Percentiles rank a stretch among this genome's conserved stretches.
These are phyloP conservation scores for Malurus cyaneus DNA, from an alignment of 2,113 vertebrate genomes.

Conservation along the genomic window DNA sequence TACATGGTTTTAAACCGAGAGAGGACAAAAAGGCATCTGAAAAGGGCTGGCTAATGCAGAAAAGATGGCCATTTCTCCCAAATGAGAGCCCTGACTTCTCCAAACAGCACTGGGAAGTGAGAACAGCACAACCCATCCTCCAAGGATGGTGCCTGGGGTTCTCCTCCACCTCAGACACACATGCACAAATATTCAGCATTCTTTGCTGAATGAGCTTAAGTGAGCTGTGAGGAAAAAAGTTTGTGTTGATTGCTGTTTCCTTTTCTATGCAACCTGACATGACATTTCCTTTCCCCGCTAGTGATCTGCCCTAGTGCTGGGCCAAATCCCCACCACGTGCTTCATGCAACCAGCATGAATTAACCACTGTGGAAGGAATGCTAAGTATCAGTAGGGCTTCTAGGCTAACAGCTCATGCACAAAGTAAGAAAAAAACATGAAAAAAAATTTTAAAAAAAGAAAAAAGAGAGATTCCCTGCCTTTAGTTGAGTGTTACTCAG, in stretches of 20 bases:
- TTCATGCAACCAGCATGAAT: background rate
- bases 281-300: background rate
- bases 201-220: background rate
- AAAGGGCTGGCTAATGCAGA: background rate
- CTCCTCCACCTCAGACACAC: background rate
- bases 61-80: background rate
- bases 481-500: conserved; percentile 11
- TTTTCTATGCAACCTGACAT: background rate
- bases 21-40: background rate
- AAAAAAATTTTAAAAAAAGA: background rate
- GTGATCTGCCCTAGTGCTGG: background rate
- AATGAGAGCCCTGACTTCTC: background rate
- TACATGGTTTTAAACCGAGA: background rate
- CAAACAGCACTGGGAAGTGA: background rate
- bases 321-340: background rate
- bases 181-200: background rate
- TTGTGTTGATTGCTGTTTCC: background rate
- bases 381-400: background rate
- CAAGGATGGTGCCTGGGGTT: background rate
- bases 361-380: background rate
- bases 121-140: background rate
- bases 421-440: background rate
- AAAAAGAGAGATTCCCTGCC: background rate
- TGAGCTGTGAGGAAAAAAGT: background rate
- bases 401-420: background rate